Evolutionary conservation across 2,888 invertebrate genomes (phyloP).

Genomic region (Cactoblastis cactorum): DNA sequence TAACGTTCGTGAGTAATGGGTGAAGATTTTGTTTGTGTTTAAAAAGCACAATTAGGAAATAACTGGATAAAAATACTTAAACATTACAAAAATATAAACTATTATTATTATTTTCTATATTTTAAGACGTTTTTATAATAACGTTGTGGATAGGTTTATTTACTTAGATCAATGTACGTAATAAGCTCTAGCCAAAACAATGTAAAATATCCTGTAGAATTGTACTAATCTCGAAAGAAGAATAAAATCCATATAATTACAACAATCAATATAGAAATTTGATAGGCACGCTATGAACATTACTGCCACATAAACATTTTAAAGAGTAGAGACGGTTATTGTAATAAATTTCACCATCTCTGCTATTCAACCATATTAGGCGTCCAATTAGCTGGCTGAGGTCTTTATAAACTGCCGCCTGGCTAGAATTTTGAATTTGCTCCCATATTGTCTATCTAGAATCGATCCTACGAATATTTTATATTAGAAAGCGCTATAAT

Average conservation of each 20-base stretch:
- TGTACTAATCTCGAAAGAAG: too few relatives aligned
- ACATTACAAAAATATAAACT: too few relatives aligned
- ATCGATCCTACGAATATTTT: background rate
- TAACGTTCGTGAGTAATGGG: background rate
- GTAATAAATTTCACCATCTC: conserved; percentile 18
- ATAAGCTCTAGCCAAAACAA: too few relatives aligned
- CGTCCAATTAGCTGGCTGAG: conserved; percentile 55
- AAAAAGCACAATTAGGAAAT: background rate
- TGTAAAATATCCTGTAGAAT: too few relatives aligned
- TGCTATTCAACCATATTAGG: conserved; percentile 38
- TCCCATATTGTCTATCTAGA: background rate
- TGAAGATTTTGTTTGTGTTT: background rate
- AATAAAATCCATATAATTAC: too few relatives aligned
- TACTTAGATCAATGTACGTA: too few relatives aligned
- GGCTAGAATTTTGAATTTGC: conserved; percentile 7
- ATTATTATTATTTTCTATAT: too few relatives aligned
- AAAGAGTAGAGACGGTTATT: conserved; percentile 8
- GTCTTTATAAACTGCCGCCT: conserved; percentile 44
- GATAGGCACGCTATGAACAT: background rate
- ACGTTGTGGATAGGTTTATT: too few relatives aligned
- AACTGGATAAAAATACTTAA: background rate
- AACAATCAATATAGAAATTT: background rate
- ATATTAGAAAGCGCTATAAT: background rate
- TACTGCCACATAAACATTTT: conserved; percentile 2
- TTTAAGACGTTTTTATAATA: too few relatives aligned